phyloP scores from a whole-genome alignment of 2,113 vertebrate species.

The Hucho hucho region DNA sequence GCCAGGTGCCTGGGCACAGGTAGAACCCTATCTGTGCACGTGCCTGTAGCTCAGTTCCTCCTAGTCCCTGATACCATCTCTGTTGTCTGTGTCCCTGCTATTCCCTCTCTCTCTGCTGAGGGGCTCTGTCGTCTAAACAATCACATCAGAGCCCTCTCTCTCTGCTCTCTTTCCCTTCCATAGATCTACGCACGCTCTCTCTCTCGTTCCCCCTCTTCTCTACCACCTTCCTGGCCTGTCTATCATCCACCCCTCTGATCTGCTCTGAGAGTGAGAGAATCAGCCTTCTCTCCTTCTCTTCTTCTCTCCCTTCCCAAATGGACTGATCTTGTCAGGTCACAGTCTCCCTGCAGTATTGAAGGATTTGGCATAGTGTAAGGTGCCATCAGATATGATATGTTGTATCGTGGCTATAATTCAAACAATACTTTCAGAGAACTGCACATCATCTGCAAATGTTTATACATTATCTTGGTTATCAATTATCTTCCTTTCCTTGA shows the following conservation, averaged over 20 bases:
- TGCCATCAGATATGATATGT: conserved; percentile 28
- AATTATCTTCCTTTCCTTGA: too few species aligned
- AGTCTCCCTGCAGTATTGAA: conserved; percentile 18
- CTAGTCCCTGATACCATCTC: neutral
- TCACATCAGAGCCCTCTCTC: conserved; percentile 42
- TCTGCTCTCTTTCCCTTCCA: conserved; percentile 1
- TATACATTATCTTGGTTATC: too few species aligned
- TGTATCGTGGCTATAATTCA: neutral
- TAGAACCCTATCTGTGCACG: too few species aligned
- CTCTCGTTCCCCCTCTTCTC: conserved; percentile 6
- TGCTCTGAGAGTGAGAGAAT: conserved; percentile 22
- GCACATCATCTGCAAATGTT: too few species aligned
- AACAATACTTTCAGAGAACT: too few species aligned
- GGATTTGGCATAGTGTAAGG: conserved; percentile 35
- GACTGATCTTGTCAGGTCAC: conserved; percentile 50
- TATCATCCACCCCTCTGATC: conserved; percentile 56
- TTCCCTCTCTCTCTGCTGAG: conserved; percentile 75
- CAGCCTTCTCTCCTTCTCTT: neutral
- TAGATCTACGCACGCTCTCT: neutral
- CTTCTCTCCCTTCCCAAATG: conserved; percentile 10
- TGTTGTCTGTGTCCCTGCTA: conserved; percentile 57
- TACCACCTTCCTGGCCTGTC: conserved; percentile 47
- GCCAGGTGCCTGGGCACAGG: too few species aligned
- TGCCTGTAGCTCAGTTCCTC: too few species aligned
- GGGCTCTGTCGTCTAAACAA: conserved; percentile 77